Conservation (phyloP, 1,140 invertebrate genomes). For the Mercenaria mercenaria region DNA sequence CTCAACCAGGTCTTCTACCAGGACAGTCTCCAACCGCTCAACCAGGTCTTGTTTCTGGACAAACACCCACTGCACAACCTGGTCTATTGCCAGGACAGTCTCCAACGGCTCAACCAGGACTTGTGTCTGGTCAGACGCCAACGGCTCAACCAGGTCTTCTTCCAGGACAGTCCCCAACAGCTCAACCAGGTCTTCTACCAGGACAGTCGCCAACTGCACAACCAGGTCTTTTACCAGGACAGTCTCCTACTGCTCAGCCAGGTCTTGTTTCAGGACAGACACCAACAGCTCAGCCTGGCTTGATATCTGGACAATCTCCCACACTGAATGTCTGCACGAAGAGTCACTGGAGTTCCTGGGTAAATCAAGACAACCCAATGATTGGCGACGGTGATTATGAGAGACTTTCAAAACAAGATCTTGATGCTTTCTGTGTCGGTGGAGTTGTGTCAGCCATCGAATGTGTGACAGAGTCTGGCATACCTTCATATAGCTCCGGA, state of each 20-base stretch:
- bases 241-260: constrained; percentile 39
- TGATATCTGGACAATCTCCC: background rate
- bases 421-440: constrained; percentile 72
- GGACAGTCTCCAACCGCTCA: constrained; percentile 26
- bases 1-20: background rate
- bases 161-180: background rate
- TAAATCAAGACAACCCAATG: constrained; percentile 77
- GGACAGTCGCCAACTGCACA: background rate
- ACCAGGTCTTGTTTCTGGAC: background rate
- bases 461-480: constrained; percentile 66
- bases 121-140: background rate
- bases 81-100: background rate
- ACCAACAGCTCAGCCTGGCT: constrained; percentile 2
- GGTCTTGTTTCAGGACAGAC: background rate
- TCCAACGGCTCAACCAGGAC: background rate
- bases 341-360: constrained; percentile 73
- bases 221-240: background rate
- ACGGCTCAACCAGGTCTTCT: constrained; percentile 31
- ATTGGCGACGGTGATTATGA: constrained; percentile 76
- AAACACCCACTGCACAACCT: constrained; percentile 44
- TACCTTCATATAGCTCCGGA: constrained; percentile 69
- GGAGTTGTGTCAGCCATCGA: constrained; percentile 76
- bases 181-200: background rate
- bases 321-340: constrained; percentile 48
- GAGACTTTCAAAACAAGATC: constrained; percentile 66